Percentiles rank a stretch among this genome's conserved stretches.
Conservation (phyloP, 2,113 vertebrate genomes). For the Otis tarda region DNA sequence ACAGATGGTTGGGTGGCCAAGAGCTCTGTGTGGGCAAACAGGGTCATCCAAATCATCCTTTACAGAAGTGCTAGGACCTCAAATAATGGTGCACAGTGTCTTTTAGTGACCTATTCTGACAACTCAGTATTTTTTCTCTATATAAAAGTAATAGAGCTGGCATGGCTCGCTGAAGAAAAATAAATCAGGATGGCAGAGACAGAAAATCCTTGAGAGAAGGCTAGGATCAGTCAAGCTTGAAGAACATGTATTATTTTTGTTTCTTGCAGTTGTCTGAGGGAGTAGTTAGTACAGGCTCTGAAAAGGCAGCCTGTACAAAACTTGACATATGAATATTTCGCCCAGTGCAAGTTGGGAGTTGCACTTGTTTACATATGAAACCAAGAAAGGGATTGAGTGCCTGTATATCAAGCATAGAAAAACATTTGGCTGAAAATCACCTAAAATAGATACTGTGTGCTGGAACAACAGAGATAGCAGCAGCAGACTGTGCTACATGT, state of each 20-base stretch:
- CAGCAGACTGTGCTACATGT: neutral
- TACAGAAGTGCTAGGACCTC: neutral
- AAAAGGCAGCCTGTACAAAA: neutral
- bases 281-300: neutral
- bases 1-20: neutral
- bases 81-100: neutral
- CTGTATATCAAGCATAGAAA: neutral
- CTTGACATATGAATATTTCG: neutral
- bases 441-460: neutral
- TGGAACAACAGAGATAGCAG: neutral
- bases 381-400: neutral
- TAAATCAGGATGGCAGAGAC: neutral
- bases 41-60: neutral
- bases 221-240: neutral
- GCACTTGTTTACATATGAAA: neutral
- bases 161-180: neutral
- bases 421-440: neutral
- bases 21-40: neutral
- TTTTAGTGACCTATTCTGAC: neutral
- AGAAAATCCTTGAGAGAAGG: neutral
- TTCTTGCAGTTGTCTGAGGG: neutral
- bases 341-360: neutral
- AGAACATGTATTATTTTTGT: neutral
- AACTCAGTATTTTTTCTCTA: neutral
- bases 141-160: neutral